phyloP scores from a whole-genome alignment of 2,797 vertebrate species.

The Graptemys geographica region DNA sequence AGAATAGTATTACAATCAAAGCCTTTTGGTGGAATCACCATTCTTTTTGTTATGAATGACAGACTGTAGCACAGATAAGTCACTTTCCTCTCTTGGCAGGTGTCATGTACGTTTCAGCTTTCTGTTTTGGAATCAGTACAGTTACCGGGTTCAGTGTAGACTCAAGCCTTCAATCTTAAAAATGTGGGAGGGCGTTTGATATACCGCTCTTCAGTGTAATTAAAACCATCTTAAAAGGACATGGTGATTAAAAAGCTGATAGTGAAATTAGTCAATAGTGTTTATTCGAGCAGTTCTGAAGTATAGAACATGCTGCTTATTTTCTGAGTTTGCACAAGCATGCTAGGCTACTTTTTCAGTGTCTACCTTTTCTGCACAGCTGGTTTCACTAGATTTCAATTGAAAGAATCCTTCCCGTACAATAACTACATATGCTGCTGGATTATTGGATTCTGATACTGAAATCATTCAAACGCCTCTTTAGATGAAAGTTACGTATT shows the following conservation, averaged over 20 bases:
- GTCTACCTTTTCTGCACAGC: background rate
- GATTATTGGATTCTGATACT: background rate
- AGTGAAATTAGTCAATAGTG: background rate
- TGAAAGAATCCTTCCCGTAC: background rate
- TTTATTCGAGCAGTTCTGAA: background rate
- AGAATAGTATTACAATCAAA: background rate
- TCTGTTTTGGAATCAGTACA: background rate
- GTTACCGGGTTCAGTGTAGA: too few relatives aligned
- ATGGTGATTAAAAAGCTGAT: background rate
- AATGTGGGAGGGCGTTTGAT: background rate
- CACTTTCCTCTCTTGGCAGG: background rate
- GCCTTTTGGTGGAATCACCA: background rate
- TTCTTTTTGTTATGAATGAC: background rate
- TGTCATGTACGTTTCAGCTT: background rate
- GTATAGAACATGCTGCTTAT: background rate
- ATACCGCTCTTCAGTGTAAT: background rate
- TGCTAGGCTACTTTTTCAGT: background rate
- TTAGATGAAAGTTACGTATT: background rate
- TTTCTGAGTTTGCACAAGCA: background rate
- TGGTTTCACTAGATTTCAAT: constrained; percentile 31
- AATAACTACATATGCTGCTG: background rate
- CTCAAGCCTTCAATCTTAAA: background rate
- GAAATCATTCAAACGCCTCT: background rate
- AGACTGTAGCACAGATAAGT: background rate
- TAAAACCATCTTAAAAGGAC: background rate